Evolutionary conservation across 2,797 vertebrate genomes (phyloP).

Genomic region (Otolemur crassicaudatus): DNA sequence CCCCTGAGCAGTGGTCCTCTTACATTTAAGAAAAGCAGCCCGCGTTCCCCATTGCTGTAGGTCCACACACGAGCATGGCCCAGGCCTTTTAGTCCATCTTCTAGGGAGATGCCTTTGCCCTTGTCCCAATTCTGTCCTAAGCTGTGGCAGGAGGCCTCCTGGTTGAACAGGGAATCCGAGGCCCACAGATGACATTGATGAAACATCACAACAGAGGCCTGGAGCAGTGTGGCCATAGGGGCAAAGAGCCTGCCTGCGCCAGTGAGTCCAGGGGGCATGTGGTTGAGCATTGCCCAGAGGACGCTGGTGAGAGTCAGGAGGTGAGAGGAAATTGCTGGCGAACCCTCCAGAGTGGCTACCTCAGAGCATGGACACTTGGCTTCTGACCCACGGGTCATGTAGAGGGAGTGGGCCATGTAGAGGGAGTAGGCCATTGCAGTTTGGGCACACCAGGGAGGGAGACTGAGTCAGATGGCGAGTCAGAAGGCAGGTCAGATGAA

Average conservation of each 20-base stretch:
- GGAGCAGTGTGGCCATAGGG: background rate
- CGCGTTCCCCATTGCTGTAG: background rate
- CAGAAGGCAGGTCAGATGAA: background rate
- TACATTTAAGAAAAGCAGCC: background rate
- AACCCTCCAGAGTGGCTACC: background rate
- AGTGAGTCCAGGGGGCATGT: background rate
- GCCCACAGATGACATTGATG: background rate
- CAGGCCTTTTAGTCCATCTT: background rate
- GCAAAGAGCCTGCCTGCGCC: background rate
- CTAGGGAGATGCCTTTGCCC: background rate
- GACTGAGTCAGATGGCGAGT: background rate
- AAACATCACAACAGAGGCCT: background rate
- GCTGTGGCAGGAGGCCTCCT: background rate
- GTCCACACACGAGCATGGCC: background rate
- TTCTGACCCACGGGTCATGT: background rate
- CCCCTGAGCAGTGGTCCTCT: background rate
- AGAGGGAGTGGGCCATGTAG: background rate
- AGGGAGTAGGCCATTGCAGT: background rate
- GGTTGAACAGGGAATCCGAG: background rate
- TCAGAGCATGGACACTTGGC: background rate
- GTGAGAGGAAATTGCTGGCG: background rate
- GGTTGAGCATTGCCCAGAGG: background rate
- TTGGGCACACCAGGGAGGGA: background rate
- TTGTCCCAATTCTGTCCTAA: background rate
- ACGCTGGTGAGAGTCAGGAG: conserved; percentile 13